Base-by-base conservation (phyloP, 2,888 invertebrate species). In the Cloeon dipterum region DNA sequence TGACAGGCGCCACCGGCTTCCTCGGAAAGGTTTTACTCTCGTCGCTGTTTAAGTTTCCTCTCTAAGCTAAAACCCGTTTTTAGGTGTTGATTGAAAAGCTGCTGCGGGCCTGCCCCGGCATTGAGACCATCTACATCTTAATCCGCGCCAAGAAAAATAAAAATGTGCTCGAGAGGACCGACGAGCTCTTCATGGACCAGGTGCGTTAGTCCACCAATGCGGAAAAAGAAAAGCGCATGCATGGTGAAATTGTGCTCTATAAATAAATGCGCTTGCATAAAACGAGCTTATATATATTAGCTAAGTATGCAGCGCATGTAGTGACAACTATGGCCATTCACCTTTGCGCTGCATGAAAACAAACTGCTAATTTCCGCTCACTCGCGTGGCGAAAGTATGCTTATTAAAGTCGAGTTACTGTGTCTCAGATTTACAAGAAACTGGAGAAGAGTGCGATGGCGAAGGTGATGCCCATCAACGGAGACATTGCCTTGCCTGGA, bases 1-100 rank as follows among this genome's bases (percentile, higher is more conserved):
- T 96, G 37, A 96, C 94, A 14, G 96, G 94, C 1, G 88, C 76
- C 18, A 88, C 85, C 2, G 94, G 94, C 3, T 94, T 94, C 49
- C 69, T 94, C 10, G 94, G 94, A 1, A 65, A 89, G 42, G 79
- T 29, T 7, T 23, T 7, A 11, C 8, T 23, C n/a, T n/a, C n/a
- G n/a, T n/a, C n/a, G n/a, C n/a, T n/a, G n/a, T n/a, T n/a, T n/a
- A n/a, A n/a, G n/a, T n/a, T n/a, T n/a, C n/a, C n/a, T n/a, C n/a
- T n/a, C n/a, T n/a, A n/a, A n/a, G n/a, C n/a, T 7, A 23, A 8
- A 23, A 8, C n/a, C n/a, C n/a, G n/a, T 21, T 21, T 5, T 5
- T 21, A 38, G 25, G 38, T 18, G 13, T 21, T 38, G 14, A 34
- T 38, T 18, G 38, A 38, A 19, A 38, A 38, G 19, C 20, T 38